phyloP scores from a whole-genome alignment of 2,797 vertebrate genomes.

The Bufotes viridis region DNA sequence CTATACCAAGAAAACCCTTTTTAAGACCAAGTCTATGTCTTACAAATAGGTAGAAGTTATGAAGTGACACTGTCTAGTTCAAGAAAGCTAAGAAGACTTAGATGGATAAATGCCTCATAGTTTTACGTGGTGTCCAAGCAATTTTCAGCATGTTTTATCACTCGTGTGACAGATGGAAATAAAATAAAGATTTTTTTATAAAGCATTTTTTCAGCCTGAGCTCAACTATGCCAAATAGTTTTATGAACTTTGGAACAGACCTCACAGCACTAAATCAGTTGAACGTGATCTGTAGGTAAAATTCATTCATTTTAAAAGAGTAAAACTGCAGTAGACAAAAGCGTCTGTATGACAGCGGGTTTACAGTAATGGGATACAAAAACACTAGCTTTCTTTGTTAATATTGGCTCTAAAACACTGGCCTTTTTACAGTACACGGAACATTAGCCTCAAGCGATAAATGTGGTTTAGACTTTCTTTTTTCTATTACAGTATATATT shows the following conservation, averaged over 20 bases:
- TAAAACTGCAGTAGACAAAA: background rate
- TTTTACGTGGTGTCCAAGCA: background rate
- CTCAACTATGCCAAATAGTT: background rate
- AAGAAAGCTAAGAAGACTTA: background rate
- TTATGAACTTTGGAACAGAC: background rate
- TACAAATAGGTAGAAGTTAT: background rate
- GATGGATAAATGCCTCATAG: background rate
- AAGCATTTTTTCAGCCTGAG: background rate
- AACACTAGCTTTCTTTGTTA: conserved; percentile 15
- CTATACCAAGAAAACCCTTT: too few relatives aligned
- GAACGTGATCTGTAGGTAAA: background rate
- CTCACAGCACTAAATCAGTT: background rate
- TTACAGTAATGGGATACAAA: background rate
- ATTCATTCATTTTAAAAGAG: background rate
- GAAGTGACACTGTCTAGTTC: background rate
- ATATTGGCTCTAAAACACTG: background rate
- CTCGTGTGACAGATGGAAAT: background rate
- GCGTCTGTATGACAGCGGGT: background rate
- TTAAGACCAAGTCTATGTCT: background rate
- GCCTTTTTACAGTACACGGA: background rate
- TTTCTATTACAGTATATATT: background rate
- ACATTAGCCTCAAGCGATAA: conserved; percentile 5
- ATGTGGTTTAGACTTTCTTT: background rate
- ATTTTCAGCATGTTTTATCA: conserved; percentile 11
- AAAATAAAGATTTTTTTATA: background rate